A percentile compares a stretch with the other conserved stretches of the same genome.
Evolutionary conservation across 2,888 invertebrate genomes (phyloP).

Genomic region (Archips xylosteana): DNA sequence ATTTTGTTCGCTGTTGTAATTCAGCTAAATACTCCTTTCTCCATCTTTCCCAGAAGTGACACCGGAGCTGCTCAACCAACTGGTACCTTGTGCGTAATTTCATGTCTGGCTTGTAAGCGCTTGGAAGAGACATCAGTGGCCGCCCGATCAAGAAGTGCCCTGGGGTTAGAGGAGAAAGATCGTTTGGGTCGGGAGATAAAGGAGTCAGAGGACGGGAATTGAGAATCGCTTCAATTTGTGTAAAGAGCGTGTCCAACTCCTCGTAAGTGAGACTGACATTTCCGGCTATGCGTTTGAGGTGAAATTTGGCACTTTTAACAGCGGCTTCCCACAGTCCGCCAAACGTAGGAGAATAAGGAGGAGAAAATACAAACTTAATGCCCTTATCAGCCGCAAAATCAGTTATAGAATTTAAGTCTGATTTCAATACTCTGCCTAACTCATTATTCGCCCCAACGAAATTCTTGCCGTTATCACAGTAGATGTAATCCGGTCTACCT

Average conservation of each 20-base stretch:
- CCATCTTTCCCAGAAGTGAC: slow-evolving; percentile 30
- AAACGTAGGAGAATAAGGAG: slow-evolving; percentile 41
- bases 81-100: slow-evolving; percentile 19
- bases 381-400: slow-evolving; percentile 40
- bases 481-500: slow-evolving; percentile 42
- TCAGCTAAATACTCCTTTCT: slow-evolving; percentile 16
- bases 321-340: slow-evolving; percentile 42
- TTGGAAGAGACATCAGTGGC: slow-evolving; percentile 42
- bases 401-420: slow-evolving; percentile 26
- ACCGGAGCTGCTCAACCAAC: slow-evolving; percentile 11
- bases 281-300: slow-evolving; percentile 36
- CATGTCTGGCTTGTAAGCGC: not conserved
- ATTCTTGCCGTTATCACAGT: slow-evolving; percentile 46
- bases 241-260: slow-evolving; percentile 43
- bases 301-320: slow-evolving; percentile 41
- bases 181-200: slow-evolving; percentile 43
- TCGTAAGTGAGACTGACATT: slow-evolving; percentile 42
- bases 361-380: slow-evolving; percentile 44
- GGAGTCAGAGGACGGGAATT: slow-evolving; percentile 45
- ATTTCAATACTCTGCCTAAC: slow-evolving; percentile 41
- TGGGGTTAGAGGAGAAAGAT: slow-evolving; percentile 20
- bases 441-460: slow-evolving; percentile 46
- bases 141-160: slow-evolving; percentile 43
- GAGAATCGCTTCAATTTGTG: slow-evolving; percentile 45
- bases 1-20: slow-evolving; percentile 29